Conservation (phyloP, 2,888 invertebrate genomes). For the Malthinus flaveolus region DNA sequence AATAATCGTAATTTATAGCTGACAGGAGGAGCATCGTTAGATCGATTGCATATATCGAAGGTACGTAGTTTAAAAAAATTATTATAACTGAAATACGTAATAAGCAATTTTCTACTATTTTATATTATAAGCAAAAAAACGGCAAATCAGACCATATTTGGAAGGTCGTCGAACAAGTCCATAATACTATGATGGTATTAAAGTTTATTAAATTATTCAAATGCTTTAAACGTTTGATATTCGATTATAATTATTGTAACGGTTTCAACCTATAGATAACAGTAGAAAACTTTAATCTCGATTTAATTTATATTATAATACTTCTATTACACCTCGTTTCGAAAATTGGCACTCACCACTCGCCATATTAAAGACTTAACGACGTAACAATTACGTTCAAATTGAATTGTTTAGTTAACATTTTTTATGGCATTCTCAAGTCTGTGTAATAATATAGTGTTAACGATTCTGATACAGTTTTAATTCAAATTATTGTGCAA, state of each 20-base stretch:
- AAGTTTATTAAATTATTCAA: constrained; percentile 23
- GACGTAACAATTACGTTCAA: no score
- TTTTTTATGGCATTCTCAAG: no score
- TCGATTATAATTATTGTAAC: constrained; percentile 19
- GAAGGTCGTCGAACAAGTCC: constrained; percentile 17
- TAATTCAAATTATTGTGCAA: no score
- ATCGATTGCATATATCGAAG: constrained; percentile 12
- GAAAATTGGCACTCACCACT: no score
- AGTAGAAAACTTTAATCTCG: constrained; percentile 5
- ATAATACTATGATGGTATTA: constrained; percentile 7
- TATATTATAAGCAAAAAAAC: neutral
- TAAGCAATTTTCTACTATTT: constrained; percentile 9
- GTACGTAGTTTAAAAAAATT: constrained; percentile 12
- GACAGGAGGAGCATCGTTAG: constrained; percentile 7
- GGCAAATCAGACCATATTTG: constrained; percentile 16
- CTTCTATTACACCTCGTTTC: no score
- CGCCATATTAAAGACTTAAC: no score
- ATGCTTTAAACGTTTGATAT: constrained; percentile 20
- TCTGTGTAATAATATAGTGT: no score
- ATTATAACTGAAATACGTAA: constrained; percentile 15
- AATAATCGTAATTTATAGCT: constrained; percentile 9
- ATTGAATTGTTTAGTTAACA: no score
- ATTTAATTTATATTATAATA: neutral
- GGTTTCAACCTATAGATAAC: constrained; percentile 11
- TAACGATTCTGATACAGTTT: no score